phyloP scores from a whole-genome alignment of 2,797 vertebrate genomes.

The Synanceia verrucosa region DNA sequence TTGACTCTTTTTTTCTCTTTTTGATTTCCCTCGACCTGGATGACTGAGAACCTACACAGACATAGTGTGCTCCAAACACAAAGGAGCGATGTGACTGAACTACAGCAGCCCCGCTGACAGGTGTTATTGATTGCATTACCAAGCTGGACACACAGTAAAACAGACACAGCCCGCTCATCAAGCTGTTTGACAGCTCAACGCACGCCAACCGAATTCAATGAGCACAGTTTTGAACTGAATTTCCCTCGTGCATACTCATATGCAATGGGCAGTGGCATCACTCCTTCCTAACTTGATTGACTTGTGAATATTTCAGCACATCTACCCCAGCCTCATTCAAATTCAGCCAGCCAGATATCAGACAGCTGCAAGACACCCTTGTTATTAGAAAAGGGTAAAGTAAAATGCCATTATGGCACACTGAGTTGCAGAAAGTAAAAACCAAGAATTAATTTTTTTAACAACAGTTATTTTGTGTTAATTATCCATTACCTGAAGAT shows the following conservation, averaged over 20 bases:
- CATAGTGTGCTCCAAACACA: slow-evolving; percentile 11
- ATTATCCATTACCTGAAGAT: too few relatives aligned
- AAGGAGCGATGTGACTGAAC: slow-evolving; percentile 10
- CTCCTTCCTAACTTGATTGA: slow-evolving; percentile 49
- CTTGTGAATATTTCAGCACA: slow-evolving; percentile 27
- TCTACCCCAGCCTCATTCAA: slow-evolving; percentile 16
- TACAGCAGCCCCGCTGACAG: slow-evolving; percentile 35
- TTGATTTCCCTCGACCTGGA: too few relatives aligned
- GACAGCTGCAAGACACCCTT: slow-evolving; percentile 26
- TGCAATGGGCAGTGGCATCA: slow-evolving; percentile 41
- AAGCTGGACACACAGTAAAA: slow-evolving; percentile 34
- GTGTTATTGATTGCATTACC: slow-evolving; percentile 41
- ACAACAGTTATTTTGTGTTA: too few relatives aligned
- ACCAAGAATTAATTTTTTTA: too few relatives aligned
- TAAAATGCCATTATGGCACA: neutral
- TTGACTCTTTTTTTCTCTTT: too few relatives aligned
- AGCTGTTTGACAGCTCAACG: slow-evolving; percentile 55
- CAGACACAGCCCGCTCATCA: slow-evolving; percentile 52
- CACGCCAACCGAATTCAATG: slow-evolving; percentile 31
- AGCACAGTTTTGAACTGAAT: slow-evolving; percentile 39
- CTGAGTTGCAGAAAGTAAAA: slow-evolving; percentile 10
- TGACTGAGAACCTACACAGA: too few relatives aligned
- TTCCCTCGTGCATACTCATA: slow-evolving; percentile 9
- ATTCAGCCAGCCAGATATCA: slow-evolving; percentile 29
- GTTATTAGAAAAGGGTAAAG: too few relatives aligned